Percentiles rank a stretch among this genome's conserved stretches.
These are phyloP conservation scores for Caenorhabditis doughertyi DNA, from an alignment of 2,888 invertebrate genomes.

Conservation along the genomic window DNA sequence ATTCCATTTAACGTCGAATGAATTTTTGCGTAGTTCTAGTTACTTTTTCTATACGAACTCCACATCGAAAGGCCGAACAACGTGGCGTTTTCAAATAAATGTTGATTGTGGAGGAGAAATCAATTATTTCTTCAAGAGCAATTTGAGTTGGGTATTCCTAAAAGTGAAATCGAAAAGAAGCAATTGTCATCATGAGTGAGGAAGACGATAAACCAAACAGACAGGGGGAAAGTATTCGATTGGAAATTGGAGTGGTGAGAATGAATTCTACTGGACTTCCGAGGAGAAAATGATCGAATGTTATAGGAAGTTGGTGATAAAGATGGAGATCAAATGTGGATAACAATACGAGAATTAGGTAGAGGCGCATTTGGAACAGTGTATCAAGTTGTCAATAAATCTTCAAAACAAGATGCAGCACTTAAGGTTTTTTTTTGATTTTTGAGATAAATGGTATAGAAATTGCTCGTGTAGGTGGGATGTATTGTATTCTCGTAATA, in stretches of 20 bases:
- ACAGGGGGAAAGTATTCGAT: conserved; percentile 13
- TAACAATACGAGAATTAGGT: conserved; percentile 26
- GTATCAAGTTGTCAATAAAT: conserved; percentile 46
- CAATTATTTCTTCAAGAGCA: neutral
- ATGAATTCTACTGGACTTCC: too few species aligned
- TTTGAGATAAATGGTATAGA: neutral
- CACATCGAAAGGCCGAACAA: neutral
- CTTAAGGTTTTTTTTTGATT: conserved; percentile 24
- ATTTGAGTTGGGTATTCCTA: neutral
- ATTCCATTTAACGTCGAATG: too few species aligned
- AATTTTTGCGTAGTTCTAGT: neutral
- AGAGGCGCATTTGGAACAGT: conserved; percentile 52
- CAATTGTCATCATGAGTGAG: conserved; percentile 28
- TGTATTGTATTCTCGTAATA: too few species aligned
- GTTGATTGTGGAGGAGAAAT: neutral
- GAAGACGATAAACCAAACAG: conserved; percentile 40
- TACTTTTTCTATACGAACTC: neutral
- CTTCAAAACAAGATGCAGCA: conserved; percentile 28
- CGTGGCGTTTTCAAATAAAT: neutral
- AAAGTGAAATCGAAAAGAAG: conserved; percentile 1
- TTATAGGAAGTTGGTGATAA: neutral
- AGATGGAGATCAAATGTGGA: conserved; percentile 2
- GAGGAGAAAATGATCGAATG: neutral
- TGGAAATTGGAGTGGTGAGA: conserved; percentile 10
- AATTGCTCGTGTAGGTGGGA: too few species aligned